These are phyloP conservation scores for Plebejus melissa DNA, from an alignment of 2,888 invertebrate genomes.

Conservation along the genomic window DNA sequence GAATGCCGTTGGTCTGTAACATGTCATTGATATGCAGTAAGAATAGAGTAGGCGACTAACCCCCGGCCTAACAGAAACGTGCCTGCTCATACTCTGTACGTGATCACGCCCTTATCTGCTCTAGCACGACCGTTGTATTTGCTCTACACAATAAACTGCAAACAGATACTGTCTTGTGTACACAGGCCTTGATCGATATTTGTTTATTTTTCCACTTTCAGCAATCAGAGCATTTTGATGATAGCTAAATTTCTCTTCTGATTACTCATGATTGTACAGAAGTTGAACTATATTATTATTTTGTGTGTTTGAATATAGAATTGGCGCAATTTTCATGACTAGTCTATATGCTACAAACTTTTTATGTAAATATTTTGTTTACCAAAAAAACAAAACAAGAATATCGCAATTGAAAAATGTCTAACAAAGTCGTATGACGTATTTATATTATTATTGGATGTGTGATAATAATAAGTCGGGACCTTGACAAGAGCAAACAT, in stretches of 20 bases:
- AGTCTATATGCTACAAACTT: background rate
- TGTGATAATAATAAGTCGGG: background rate
- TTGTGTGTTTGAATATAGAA: background rate
- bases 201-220: constrained; percentile 42
- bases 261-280: background rate
- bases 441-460: constrained; percentile 4
- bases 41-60: background rate
- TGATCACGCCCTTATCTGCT: constrained; percentile 35
- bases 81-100: constrained; percentile 39
- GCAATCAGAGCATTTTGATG: constrained; percentile 22
- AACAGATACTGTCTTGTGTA: constrained; percentile 40
- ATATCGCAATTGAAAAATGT: background rate
- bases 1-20: too few species aligned
- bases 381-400: background rate
- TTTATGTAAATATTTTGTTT: background rate
- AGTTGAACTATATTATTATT: background rate
- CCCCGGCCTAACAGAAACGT: constrained; percentile 36
- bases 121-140: constrained; percentile 29
- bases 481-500: constrained; percentile 10
- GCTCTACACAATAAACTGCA: constrained; percentile 24
- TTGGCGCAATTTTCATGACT: background rate
- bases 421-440: background rate
- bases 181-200: constrained; percentile 34
- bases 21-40: too few species aligned
- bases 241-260: background rate